Evolutionary conservation across 2,888 invertebrate genomes (phyloP).

Genomic region (Diaperis boleti): DNA sequence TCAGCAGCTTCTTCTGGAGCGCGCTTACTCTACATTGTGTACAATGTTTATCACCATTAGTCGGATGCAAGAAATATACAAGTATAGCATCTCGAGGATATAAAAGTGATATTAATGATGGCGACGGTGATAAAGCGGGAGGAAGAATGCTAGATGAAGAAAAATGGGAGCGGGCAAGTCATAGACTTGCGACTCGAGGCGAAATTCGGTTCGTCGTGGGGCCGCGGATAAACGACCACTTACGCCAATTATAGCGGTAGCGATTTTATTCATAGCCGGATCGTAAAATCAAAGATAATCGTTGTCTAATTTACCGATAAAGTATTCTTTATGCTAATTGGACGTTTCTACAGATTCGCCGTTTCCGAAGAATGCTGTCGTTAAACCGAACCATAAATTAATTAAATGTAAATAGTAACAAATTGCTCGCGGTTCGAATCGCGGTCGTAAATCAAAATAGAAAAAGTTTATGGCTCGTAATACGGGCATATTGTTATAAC

Average conservation of each 20-base stretch:
- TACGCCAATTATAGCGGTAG: no score
- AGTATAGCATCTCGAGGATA: constrained; percentile 65
- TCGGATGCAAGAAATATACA: constrained; percentile 65
- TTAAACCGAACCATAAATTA: not conserved
- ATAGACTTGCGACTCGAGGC: no score
- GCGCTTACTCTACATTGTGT: constrained; percentile 61
- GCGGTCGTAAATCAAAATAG: constrained; percentile 3
- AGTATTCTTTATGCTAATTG: no score
- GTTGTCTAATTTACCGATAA: no score
- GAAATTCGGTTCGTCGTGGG: no score
- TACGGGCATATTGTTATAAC: constrained; percentile 15
- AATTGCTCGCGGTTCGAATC: not conserved
- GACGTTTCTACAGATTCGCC: no score
- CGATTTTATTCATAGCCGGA: no score
- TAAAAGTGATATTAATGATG: constrained; percentile 68
- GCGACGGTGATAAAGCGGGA: constrained; percentile 62
- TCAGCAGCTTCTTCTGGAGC: constrained; percentile 54
- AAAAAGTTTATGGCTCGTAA: constrained; percentile 11
- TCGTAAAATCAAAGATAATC: no score
- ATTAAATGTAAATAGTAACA: constrained; percentile 3
- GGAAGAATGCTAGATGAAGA: constrained; percentile 63
- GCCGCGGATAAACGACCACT: no score
- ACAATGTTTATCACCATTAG: constrained; percentile 68
- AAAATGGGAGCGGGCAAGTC: constrained; percentile 60
- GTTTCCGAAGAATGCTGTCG: no score